Evolutionary conservation across 2,797 vertebrate genomes (phyloP).

Genomic region (Lates japonicus): DNA sequence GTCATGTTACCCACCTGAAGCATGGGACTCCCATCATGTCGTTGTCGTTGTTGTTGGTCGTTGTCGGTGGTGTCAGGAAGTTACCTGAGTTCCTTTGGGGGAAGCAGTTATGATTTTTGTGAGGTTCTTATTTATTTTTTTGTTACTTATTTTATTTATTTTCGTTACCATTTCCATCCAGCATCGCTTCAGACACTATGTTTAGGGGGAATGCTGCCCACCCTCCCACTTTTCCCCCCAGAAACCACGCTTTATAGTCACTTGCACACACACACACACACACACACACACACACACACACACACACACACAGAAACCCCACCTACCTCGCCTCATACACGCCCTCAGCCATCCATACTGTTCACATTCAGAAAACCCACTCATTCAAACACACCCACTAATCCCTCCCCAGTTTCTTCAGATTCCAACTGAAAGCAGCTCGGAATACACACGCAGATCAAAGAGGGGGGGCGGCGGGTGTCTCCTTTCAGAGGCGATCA

Average conservation of each 20-base stretch:
- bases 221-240: conserved; percentile 41
- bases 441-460: conserved; percentile 13
- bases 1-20: conserved; percentile 75
- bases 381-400: conserved; percentile 71
- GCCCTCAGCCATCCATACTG: conserved; percentile 59
- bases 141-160: conserved; percentile 24
- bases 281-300: conserved; percentile 39
- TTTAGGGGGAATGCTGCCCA: conserved; percentile 76
- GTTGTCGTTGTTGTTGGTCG: conserved; percentile 37
- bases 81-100: conserved; percentile 53
- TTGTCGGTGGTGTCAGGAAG: conserved; percentile 59
- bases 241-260: conserved; percentile 52
- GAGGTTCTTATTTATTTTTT: conserved; percentile 36
- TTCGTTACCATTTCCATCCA: conserved; percentile 73
- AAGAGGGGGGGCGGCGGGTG: background rate
- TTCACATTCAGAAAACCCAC: conserved; percentile 54
- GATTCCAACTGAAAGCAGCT: conserved; percentile 60
- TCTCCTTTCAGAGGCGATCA: background rate
- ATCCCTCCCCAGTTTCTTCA: conserved; percentile 76
- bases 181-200: conserved; percentile 70
- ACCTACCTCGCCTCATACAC: conserved; percentile 61
- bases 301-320: conserved; percentile 22
- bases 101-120: conserved; percentile 55
- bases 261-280: too few species aligned
- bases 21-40: conserved; percentile 80